These are phyloP conservation scores for Tenthredo notha DNA, from an alignment of 2,888 invertebrate genomes.

Conservation along the genomic window DNA sequence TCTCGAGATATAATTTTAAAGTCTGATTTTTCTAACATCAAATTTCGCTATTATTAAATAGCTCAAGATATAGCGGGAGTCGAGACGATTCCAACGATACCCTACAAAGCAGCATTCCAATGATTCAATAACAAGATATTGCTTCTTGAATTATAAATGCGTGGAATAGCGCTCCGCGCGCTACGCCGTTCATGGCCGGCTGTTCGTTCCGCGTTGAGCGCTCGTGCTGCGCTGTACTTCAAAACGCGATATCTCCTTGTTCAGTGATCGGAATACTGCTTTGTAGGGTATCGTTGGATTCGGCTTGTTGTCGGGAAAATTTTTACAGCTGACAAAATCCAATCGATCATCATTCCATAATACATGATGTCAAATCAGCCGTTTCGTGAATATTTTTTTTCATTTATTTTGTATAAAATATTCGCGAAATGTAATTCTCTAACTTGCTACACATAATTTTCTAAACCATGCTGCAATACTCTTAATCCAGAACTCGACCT, in stretches of 20 bases:
- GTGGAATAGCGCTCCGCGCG: neutral
- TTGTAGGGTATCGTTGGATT: slow-evolving; percentile 14
- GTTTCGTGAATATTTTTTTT: neutral
- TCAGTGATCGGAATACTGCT: slow-evolving; percentile 2
- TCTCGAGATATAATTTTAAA: neutral
- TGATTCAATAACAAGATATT: neutral
- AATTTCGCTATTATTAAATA: neutral
- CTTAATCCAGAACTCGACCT: neutral
- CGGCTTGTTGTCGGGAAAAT: neutral
- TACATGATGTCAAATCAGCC: neutral
- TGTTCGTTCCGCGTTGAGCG: neutral
- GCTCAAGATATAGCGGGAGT: neutral
- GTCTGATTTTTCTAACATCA: neutral
- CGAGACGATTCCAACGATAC: slow-evolving; percentile 34
- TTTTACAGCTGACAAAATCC: neutral
- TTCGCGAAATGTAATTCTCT: neutral
- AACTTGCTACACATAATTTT: neutral
- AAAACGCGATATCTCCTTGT: neutral
- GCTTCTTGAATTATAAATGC: neutral
- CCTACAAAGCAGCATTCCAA: slow-evolving; percentile 3
- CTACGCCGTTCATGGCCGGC: neutral
- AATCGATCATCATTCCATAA: neutral
- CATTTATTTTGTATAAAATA: neutral
- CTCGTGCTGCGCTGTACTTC: slow-evolving; percentile 12
- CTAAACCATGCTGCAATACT: neutral